Evolutionary conservation across 92 coral and sea anemone species (phyloP).

Genomic region (Epizoanthus illoricatus): DNA sequence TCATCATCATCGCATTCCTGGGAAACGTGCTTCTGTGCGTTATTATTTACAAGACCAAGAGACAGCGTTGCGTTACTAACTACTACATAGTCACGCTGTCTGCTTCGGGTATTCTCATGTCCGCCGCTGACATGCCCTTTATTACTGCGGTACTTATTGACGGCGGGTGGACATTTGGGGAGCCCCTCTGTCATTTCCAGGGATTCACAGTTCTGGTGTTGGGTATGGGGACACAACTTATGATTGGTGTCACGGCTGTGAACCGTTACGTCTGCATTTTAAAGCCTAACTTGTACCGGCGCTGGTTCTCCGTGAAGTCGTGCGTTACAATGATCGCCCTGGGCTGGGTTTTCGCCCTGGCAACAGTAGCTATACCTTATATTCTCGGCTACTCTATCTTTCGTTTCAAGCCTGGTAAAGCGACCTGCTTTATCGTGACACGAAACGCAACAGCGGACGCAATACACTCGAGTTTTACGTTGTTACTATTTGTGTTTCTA

Average conservation of each 20-base stretch:
- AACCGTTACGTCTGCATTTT: conserved; percentile 33
- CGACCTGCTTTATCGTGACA: conserved; percentile 18
- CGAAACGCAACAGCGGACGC: conserved; percentile 5
- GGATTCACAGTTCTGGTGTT: conserved; percentile 26
- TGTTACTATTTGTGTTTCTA: conserved; percentile 15
- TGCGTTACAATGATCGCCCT: neutral
- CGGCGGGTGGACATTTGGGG: conserved; percentile 27
- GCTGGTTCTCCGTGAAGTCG: conserved; percentile 27
- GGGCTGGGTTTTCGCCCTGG: conserved; percentile 21
- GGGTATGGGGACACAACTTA: conserved; percentile 17
- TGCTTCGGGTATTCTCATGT: conserved; percentile 28
- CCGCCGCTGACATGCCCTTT: conserved; percentile 28
- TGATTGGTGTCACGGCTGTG: conserved; percentile 36
- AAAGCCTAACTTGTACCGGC: conserved; percentile 28
- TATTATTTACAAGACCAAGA: conserved; percentile 8
- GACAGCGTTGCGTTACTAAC: conserved; percentile 19
- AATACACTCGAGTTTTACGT: conserved; percentile 9
- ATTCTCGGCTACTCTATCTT: conserved; percentile 21
- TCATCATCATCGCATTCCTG: conserved; percentile 6
- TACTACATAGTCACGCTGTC: conserved; percentile 22
- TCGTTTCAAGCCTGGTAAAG: conserved; percentile 15
- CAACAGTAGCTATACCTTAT: conserved; percentile 12
- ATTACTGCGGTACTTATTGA: conserved; percentile 4
- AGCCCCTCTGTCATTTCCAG: conserved; percentile 29
- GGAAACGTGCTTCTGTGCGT: conserved; percentile 25